A percentile compares a stretch with the other conserved stretches of the same genome.
Evolutionary conservation across 2,888 invertebrate species (phyloP).

Genomic region (Chrysolina haemoptera): DNA sequence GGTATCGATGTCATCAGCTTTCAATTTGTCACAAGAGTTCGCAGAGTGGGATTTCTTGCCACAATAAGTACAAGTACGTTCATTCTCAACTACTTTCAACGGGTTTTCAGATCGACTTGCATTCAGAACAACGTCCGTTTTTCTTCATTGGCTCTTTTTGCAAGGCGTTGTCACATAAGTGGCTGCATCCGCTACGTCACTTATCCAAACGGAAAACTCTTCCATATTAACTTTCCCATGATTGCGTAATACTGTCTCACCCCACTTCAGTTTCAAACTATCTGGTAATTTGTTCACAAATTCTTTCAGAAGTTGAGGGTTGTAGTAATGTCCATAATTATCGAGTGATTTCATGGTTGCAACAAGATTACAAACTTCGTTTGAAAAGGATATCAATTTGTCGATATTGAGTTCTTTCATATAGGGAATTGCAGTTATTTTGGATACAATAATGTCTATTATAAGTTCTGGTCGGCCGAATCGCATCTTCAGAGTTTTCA

Average conservation of each 20-base stretch:
- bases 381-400: conserved; percentile 14
- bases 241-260: background rate
- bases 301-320: conserved; percentile 8
- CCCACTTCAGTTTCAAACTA: background rate
- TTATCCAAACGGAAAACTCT: background rate
- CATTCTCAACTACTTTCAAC: background rate
- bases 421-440: background rate
- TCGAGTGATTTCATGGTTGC: conserved; percentile 5
- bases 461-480: conserved; percentile 7
- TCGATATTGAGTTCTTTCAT: conserved; percentile 5
- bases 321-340: conserved; percentile 10
- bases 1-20: background rate
- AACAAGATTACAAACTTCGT: conserved; percentile 2
- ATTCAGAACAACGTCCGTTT: background rate
- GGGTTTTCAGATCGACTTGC: no score
- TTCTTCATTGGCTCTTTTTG: background rate
- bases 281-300: conserved; percentile 6
- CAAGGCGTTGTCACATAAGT: background rate
- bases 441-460: background rate
- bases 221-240: background rate
- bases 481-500: conserved; percentile 6
- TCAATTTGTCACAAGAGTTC: background rate
- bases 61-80: background rate
- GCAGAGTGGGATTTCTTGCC: background rate
- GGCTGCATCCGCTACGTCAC: conserved; percentile 4